Conservation (phyloP, 1,140 invertebrate genomes). For the Pseudomyrmex gracilis region DNA sequence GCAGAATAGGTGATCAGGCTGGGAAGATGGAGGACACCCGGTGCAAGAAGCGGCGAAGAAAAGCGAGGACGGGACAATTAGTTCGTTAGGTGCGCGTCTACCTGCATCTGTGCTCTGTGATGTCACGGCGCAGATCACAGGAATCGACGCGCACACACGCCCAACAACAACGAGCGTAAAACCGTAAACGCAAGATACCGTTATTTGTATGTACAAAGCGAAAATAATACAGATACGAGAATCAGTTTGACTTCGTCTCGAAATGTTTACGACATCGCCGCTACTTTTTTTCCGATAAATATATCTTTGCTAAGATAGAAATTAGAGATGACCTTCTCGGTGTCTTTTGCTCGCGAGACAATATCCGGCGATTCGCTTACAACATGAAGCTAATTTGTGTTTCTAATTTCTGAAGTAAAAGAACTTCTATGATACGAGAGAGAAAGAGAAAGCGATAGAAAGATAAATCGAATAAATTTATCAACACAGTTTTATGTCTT, state of each 20-base stretch:
- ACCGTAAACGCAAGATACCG: not conserved
- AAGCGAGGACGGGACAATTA: conserved; percentile 39
- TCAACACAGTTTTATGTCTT: not conserved
- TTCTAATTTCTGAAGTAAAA: conserved; percentile 11
- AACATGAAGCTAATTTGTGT: conserved; percentile 21
- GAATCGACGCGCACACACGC: not conserved
- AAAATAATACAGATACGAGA: conserved; percentile 20
- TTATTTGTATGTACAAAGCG: not conserved
- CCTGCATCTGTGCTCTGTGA: not conserved
- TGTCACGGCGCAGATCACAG: not conserved
- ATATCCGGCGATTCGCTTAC: conserved; percentile 16
- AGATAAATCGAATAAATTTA: not conserved
- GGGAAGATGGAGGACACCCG: not conserved
- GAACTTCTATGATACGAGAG: not conserved
- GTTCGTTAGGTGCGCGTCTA: conserved; percentile 29
- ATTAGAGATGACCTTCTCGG: not conserved
- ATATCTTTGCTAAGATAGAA: conserved; percentile 39
- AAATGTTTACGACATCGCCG: conserved; percentile 6
- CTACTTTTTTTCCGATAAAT: conserved; percentile 40
- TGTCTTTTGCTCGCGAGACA: not conserved
- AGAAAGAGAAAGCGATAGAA: not conserved
- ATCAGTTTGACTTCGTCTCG: conserved; percentile 12
- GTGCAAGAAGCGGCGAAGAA: conserved; percentile 1
- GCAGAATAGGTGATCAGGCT: conserved; percentile 47
- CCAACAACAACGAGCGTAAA: not conserved